Evolutionary conservation across 1,140 invertebrate species (phyloP).

Genomic region (Macrostomum lignano): DNA sequence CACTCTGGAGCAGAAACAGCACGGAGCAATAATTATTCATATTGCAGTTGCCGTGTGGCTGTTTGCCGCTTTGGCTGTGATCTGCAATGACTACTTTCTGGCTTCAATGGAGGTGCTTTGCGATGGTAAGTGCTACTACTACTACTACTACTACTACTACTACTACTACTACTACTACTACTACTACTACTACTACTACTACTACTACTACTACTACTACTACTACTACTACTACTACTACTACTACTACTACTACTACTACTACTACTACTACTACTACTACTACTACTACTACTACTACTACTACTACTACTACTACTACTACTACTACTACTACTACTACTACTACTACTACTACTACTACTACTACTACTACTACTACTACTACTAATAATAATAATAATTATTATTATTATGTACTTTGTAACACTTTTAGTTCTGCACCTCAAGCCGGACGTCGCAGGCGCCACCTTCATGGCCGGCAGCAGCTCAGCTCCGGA

Average conservation of each 20-base stretch:
- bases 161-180: slow-evolving; percentile 9
- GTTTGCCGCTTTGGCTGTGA: slow-evolving; percentile 30
- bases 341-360: too few species aligned
- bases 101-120: slow-evolving; percentile 17
- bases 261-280: slow-evolving; percentile 5
- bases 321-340: background rate
- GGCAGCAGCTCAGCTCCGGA: slow-evolving; percentile 61
- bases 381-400: too few species aligned
- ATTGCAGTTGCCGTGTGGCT: slow-evolving; percentile 27
- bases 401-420: slow-evolving; percentile 12
- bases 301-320: background rate
- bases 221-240: slow-evolving; percentile 3
- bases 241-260: slow-evolving; percentile 4
- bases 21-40: slow-evolving; percentile 27
- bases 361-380: too few species aligned
- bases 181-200: slow-evolving; percentile 5
- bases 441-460: slow-evolving; percentile 35
- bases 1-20: slow-evolving; percentile 14
- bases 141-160: background rate
- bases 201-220: slow-evolving; percentile 1
- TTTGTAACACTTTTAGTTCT: slow-evolving; percentile 14
- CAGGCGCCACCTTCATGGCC: slow-evolving; percentile 65
- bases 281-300: slow-evolving; percentile 4
- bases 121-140: slow-evolving; percentile 3
- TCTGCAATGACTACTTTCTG: slow-evolving; percentile 31